A percentile compares a stretch with the other conserved stretches of the same genome.
These are phyloP conservation scores for Tapera naevia DNA, from an alignment of 2,797 vertebrate species.

Conservation along the genomic window DNA sequence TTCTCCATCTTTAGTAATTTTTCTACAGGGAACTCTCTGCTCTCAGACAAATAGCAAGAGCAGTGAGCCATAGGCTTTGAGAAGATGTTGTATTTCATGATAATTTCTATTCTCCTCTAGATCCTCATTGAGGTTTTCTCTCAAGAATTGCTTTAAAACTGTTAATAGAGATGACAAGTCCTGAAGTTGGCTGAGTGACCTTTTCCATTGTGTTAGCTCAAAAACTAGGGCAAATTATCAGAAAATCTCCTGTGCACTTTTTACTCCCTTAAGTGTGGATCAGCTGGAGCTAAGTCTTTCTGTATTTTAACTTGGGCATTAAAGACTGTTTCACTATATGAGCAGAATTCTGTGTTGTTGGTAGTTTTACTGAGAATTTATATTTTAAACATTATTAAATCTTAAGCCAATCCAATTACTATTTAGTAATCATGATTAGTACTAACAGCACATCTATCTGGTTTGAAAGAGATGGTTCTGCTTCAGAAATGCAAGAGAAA, in stretches of 20 bases:
- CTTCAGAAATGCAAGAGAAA: background rate
- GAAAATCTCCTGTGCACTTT: background rate
- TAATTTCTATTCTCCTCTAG: background rate
- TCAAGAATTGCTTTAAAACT: background rate
- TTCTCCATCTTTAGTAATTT: background rate
- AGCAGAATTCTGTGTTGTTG: background rate
- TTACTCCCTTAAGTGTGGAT: background rate
- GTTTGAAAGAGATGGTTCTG: background rate
- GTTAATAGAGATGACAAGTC: background rate
- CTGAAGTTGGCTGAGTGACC: background rate
- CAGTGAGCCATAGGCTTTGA: background rate
- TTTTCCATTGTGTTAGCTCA: background rate
- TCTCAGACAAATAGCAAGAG: background rate
- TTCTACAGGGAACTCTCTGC: background rate
- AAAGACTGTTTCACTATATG: background rate
- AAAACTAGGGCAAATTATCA: background rate
- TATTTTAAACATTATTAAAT: background rate
- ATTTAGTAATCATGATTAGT: background rate
- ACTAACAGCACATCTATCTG: background rate
- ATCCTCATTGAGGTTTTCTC: background rate
- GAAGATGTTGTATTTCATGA: background rate
- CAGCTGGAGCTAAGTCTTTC: background rate
- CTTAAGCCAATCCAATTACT: background rate
- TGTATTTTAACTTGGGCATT: background rate
- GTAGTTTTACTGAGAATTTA: background rate